Conservation (phyloP, 2,797 vertebrate genomes). For the Crocodylus rhombifer region DNA sequence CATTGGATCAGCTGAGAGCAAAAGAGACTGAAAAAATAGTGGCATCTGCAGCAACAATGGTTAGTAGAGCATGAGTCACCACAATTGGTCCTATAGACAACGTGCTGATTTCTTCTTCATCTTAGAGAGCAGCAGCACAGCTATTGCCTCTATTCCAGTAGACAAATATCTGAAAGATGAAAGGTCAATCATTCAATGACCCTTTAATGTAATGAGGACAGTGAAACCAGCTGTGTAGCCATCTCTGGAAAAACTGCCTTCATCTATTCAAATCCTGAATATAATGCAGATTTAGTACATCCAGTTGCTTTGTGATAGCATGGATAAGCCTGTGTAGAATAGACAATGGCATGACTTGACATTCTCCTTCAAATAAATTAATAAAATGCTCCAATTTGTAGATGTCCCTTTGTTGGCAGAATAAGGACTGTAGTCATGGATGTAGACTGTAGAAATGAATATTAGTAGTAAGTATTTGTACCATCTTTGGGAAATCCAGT, state of each 20-base stretch:
- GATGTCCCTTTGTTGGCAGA: neutral
- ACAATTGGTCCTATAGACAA: neutral
- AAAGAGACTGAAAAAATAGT: neutral
- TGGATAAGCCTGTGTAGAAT: neutral
- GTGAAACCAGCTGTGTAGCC: neutral
- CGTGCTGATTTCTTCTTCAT: neutral
- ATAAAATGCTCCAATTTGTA: neutral
- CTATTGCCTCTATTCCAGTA: neutral
- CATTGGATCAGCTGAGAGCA: neutral
- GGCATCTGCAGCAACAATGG: neutral
- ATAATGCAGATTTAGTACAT: neutral
- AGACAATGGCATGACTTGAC: neutral
- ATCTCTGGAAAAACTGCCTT: neutral
- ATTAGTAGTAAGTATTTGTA: neutral
- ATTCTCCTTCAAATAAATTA: neutral
- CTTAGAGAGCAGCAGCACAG: neutral
- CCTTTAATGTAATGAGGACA: slow-evolving; percentile 6
- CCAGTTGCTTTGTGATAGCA: neutral
- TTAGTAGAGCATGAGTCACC: neutral
- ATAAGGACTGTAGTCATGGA: neutral
- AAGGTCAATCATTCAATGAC: slow-evolving; percentile 3
- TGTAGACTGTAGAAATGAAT: neutral
- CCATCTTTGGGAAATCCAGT: neutral
- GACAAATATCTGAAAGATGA: neutral
- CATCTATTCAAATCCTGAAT: neutral